Evolutionary conservation across 2,888 invertebrate genomes (phyloP), one percentile per base, ranked within the genome.

Genomic region (Dryobotodes eremita): DNA sequence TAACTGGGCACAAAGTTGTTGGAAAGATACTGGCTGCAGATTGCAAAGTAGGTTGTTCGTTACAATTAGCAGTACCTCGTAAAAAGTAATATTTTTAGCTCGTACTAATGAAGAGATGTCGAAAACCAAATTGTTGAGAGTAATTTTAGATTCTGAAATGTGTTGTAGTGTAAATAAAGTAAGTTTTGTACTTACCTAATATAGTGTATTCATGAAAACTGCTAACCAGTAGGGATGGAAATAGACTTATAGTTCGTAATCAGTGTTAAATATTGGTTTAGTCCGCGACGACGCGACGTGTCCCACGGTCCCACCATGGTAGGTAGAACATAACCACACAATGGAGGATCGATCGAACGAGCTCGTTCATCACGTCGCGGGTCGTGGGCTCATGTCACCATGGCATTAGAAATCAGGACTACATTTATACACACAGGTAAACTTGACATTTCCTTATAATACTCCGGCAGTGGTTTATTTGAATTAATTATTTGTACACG

Each of bases 71-170:
- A 61, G 57, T 20, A 61, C 5, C 23, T 42, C 53, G 84, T 71
- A 53, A 78, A 79, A 61, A 36, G 5, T 64, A 42, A 73, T 73
- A 82, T 84, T 71, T 82, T 84, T 82, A 82, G 79, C 42, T 71
- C 53, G 6, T 50, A 53, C 79, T 73, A 84, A 82, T 73, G 79
- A 61, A 62, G 53, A 73, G 53, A 69, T 73, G 57, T 66, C 80
- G 73, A 84, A 71, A 81, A 61, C 15, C 61, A 75, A 62, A 82
- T 61, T 55, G 15, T 76, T 48, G 48, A 11, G 46, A 53, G 57
- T 79, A 71, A 84, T 84, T 84, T 84, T 80, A 84, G 66, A 68
- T 64, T 71, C 73, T 23, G n/a, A 70, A 79, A 79, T 74, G 48
- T 71, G 31, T 84, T 71, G 31, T 84, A 71, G 68, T 46, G 71